Evolutionary conservation across 2,888 invertebrate genomes (phyloP).

Genomic region (Melanotus villosus): DNA sequence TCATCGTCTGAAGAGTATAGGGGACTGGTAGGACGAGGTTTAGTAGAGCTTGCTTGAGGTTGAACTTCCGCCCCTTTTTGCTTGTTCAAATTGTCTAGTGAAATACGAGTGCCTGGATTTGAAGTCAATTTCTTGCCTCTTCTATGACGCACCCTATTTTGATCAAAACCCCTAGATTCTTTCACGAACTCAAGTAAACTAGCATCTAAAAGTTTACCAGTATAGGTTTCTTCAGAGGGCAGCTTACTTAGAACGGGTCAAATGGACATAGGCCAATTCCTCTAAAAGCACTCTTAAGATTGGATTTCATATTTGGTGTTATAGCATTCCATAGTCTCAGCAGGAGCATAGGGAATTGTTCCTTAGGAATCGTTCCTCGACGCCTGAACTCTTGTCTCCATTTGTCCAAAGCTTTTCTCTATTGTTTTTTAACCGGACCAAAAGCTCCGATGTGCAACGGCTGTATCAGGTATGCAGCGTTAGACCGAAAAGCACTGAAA

Average conservation of each 20-base stretch:
- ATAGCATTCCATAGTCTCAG: constrained; percentile 32
- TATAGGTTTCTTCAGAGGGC: constrained; percentile 10
- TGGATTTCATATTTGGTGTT: constrained; percentile 15
- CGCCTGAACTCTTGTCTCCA: constrained; percentile 39
- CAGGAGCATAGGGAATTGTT: constrained; percentile 37
- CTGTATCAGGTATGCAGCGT: constrained; percentile 34
- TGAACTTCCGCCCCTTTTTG: no score
- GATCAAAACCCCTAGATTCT: constrained; percentile 20
- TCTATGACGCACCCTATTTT: constrained; percentile 2
- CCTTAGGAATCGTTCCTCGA: constrained; percentile 36
- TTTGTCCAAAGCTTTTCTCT: constrained; percentile 25
- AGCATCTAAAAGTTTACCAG: constrained; percentile 19
- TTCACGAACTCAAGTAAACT: constrained; percentile 28
- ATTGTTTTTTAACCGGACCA: constrained; percentile 13
- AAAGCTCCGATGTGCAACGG: constrained; percentile 19
- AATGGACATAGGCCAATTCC: constrained; percentile 38
- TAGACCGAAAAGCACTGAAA: constrained; percentile 30
- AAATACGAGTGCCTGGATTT: neutral
- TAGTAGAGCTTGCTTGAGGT: no score
- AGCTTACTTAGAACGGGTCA: constrained; percentile 32
- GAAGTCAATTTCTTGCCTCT: constrained; percentile 3
- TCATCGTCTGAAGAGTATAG: no score
- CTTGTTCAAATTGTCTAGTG: neutral
- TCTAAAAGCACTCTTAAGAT: constrained; percentile 22
- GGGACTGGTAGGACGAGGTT: no score